Evolutionary conservation across 2,113 vertebrate species (phyloP).

Genomic region (Seriola aureovittata): DNA sequence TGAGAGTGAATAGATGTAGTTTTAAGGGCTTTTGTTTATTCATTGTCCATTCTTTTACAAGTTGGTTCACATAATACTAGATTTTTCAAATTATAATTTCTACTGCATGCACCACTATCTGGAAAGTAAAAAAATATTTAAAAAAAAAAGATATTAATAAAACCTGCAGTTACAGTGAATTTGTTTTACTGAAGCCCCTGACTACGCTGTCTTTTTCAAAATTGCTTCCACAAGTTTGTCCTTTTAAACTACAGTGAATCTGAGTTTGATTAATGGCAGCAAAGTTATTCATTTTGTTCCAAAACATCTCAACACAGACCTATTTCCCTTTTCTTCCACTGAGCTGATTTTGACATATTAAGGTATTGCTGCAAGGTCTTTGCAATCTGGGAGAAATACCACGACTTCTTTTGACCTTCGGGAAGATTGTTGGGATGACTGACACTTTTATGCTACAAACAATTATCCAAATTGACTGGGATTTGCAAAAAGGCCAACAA

Average conservation of each 20-base stretch:
- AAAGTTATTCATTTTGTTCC: neutral
- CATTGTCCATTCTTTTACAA: neutral
- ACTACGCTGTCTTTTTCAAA: neutral
- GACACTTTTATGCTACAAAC: slow-evolving; percentile 47
- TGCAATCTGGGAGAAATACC: neutral
- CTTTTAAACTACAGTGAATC: neutral
- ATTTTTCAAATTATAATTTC: neutral
- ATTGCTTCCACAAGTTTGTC: neutral
- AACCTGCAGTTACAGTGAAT: neutral
- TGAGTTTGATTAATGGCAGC: neutral
- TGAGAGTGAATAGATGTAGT: neutral
- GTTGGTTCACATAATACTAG: neutral
- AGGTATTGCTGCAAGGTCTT: neutral
- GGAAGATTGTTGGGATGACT: slow-evolving; percentile 6
- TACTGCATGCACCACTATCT: neutral
- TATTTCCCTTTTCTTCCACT: neutral
- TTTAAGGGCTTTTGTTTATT: neutral
- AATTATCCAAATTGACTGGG: slow-evolving; percentile 53
- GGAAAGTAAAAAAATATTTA: neutral
- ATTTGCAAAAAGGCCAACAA: slow-evolving; percentile 52
- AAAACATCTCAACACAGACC: neutral
- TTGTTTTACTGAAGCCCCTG: neutral
- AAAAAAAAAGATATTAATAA: too few relatives aligned
- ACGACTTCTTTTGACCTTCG: slow-evolving; percentile 40
- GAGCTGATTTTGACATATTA: neutral